Conservation (phyloP, 1,140 invertebrate genomes). For the Hydropsyche tenuis region DNA sequence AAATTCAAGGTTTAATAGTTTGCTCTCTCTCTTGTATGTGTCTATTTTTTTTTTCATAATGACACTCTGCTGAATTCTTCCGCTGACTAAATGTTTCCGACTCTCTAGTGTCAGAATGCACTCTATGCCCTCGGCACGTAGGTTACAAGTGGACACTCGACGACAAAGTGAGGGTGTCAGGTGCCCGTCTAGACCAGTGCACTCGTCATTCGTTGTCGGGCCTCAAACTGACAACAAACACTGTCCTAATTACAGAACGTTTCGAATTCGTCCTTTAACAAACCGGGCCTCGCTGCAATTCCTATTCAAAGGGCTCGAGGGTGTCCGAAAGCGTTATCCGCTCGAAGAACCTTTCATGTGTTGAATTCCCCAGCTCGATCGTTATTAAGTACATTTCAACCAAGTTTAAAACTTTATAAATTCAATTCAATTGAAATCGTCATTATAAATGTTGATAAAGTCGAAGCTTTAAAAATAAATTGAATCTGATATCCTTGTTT, state of each 20-base stretch:
- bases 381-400: no score
- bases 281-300: no score
- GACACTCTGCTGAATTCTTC: constrained; percentile 5
- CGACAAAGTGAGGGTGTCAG: constrained; percentile 36
- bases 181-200: constrained; percentile 32
- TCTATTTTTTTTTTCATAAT: neutral
- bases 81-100: constrained; percentile 1
- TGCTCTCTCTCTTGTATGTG: neutral
- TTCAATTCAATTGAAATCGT: no score
- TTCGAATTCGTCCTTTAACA: neutral
- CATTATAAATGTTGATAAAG: no score
- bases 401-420: no score
- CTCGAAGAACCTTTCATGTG: no score
- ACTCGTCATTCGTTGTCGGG: neutral
- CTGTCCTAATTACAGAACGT: constrained; percentile 16
- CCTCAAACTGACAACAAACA: constrained; percentile 23
- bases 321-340: no score
- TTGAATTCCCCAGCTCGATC: no score
- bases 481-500: no score
- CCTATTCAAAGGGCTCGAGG: no score
- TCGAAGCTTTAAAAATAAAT: no score
- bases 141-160: constrained; percentile 8
- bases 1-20: neutral
- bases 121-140: constrained; percentile 2
- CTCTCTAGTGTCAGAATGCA: constrained; percentile 9